Evolutionary conservation across 2,797 vertebrate genomes (phyloP), one percentile per base, ranked within the genome.

Genomic region (Erethizon dorsatum): DNA sequence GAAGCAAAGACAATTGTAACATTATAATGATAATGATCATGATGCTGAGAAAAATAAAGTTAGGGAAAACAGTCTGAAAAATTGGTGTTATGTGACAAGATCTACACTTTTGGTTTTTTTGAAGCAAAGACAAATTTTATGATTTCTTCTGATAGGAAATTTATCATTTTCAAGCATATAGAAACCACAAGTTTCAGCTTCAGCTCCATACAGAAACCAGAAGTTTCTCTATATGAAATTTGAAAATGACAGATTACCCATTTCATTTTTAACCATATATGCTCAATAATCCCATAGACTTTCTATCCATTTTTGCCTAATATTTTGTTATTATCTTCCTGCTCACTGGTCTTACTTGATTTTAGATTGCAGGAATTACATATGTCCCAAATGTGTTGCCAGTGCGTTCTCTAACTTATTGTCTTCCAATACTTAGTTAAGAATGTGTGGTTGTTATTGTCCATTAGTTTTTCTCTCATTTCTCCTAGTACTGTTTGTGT

Each of bases 361-460:
- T 80, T 96, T n/a, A 80, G 41, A 84, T 47, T 88, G 2, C 28
- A 93, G 6, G 17, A 31, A 65, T 96, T 84, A 71, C 28, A 37
- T 77, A 57, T 86, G 54, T 95, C 22, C 61, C 83, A 28, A 18
- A 15, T 75, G 45, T 65, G 12, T n/a, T 85, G 8, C 54, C 33
- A 37, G 6, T 45, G 6, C 71, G 3, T 45, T 71, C 10, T 67
- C 45, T 83, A 69, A 52, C 4, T 92, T 73, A 24, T 8, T 77
- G 69, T n/a, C 3, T 41, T 65, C 24, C 1, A 45, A n/a, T 9
- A 77, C 11, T 71, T 80, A 26, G 20, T 56, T 85, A 71, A 78
- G 10, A 88, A 61, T 92, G 13, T 73, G 84, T 94, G 2, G 67
- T 63, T 90, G 94, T 92, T 94, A 88, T 61, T 92, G 4, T 69